Conservation (phyloP, 1,140 invertebrate species). For the Cydia strobilella region DNA sequence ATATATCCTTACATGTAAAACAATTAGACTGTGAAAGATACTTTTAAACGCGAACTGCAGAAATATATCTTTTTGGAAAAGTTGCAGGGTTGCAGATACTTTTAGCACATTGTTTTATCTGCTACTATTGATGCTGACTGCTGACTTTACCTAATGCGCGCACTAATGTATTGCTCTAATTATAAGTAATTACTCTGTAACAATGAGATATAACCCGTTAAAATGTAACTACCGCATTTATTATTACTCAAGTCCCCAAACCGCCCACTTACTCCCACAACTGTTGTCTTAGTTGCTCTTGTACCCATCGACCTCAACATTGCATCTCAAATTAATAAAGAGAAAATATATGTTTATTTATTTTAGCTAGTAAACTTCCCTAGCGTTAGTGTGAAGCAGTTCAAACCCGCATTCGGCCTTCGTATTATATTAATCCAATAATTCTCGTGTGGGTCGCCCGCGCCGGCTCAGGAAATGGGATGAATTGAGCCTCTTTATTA, state of each 20-base stretch:
- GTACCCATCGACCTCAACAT: background rate
- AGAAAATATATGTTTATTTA: background rate
- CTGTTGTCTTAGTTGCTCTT: background rate
- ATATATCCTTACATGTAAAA: too few species aligned
- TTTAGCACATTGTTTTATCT: too few species aligned
- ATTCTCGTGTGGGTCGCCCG: constrained; percentile 60
- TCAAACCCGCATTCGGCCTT: constrained; percentile 50
- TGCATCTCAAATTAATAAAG: background rate
- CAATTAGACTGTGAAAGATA: too few species aligned
- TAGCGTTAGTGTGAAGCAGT: background rate
- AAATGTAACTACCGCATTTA: background rate
- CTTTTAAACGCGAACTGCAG: too few species aligned
- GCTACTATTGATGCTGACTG: too few species aligned
- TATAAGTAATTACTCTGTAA: too few species aligned
- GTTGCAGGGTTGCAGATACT: too few species aligned
- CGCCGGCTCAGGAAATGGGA: constrained; percentile 71
- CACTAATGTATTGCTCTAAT: too few species aligned
- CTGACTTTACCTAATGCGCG: too few species aligned
- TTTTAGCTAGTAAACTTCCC: background rate
- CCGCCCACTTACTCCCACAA: background rate
- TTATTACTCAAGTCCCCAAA: background rate
- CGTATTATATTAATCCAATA: constrained; percentile 67
- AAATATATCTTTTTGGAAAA: too few species aligned
- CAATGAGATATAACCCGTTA: too few species aligned
- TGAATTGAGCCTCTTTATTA: constrained; percentile 71